Conservation (phyloP, 1,140 invertebrate genomes). For the Eriosoma lanigerum region DNA sequence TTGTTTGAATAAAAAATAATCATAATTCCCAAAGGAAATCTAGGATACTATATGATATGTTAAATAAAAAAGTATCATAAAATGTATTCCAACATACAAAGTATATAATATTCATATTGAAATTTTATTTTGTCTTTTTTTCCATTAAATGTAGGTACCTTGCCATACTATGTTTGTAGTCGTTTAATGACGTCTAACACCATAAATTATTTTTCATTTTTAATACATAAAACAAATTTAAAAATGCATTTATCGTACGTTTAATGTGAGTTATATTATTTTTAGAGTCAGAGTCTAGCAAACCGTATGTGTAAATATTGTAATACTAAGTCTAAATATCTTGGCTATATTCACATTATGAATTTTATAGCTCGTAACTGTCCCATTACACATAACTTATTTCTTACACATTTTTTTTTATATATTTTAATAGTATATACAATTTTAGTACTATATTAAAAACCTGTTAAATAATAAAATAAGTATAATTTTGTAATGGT, state of each 20-base stretch:
- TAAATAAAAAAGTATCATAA: not conserved
- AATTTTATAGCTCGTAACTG: constrained; percentile 35
- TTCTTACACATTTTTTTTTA: not conserved
- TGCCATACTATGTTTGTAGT: constrained; percentile 9
- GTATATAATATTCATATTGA: not conserved
- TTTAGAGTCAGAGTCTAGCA: constrained; percentile 1
- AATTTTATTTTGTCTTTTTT: not conserved
- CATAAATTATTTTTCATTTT: constrained; percentile 8
- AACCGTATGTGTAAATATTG: not conserved
- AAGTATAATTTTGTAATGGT: not conserved
- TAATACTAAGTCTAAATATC: constrained; percentile 25
- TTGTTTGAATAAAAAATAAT: too few relatives aligned
- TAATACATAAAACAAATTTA: constrained; percentile 21
- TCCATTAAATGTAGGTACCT: too few relatives aligned
- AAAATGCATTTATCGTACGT: constrained; percentile 1
- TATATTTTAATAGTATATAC: not conserved
- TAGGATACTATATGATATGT: not conserved
- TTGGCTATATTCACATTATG: not conserved
- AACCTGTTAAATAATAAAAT: not conserved
- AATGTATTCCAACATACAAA: not conserved
- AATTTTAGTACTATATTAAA: not conserved
- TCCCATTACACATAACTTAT: constrained; percentile 20
- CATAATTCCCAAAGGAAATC: too few relatives aligned
- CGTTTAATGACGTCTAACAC: not conserved
- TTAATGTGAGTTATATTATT: constrained; percentile 23